Conservation (phyloP, 1,140 invertebrate genomes). For the Sminthurinus signatus region DNA sequence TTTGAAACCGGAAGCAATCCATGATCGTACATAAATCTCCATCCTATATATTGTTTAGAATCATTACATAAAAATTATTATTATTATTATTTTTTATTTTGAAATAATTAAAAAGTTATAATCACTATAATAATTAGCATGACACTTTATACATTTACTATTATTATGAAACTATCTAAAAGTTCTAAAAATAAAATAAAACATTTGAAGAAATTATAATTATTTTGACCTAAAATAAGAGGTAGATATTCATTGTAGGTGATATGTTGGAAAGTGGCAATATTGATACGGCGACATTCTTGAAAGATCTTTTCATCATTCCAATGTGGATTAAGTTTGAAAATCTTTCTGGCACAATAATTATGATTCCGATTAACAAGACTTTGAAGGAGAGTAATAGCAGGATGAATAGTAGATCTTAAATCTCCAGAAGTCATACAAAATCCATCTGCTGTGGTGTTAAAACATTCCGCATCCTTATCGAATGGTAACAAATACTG, state of each 20-base stretch:
- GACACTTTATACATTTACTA: no score
- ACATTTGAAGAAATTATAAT: no score
- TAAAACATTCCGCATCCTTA: constrained; percentile 33
- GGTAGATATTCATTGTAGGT: constrained; percentile 46
- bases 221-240: constrained; percentile 27
- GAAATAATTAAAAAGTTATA: background rate
- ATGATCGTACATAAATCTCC: constrained; percentile 42
- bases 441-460: constrained; percentile 20
- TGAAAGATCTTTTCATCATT: constrained; percentile 50
- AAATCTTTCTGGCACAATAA: constrained; percentile 43
- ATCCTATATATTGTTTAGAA: constrained; percentile 28
- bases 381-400: constrained; percentile 48
- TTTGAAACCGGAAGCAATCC: constrained; percentile 39
- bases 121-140: no score
- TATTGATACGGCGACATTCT: constrained; percentile 52
- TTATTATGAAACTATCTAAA: no score
- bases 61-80: no score
- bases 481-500: constrained; percentile 30
- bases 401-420: constrained; percentile 51
- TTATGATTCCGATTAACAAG: constrained; percentile 52
- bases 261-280: constrained; percentile 50
- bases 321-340: constrained; percentile 46
- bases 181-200: no score
- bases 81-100: no score
- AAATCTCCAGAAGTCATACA: constrained; percentile 48